A percentile compares a stretch with the other conserved stretches of the same genome.
phyloP scores from a whole-genome alignment of 2,113 vertebrate genomes.

The Vidua chalybeata region DNA sequence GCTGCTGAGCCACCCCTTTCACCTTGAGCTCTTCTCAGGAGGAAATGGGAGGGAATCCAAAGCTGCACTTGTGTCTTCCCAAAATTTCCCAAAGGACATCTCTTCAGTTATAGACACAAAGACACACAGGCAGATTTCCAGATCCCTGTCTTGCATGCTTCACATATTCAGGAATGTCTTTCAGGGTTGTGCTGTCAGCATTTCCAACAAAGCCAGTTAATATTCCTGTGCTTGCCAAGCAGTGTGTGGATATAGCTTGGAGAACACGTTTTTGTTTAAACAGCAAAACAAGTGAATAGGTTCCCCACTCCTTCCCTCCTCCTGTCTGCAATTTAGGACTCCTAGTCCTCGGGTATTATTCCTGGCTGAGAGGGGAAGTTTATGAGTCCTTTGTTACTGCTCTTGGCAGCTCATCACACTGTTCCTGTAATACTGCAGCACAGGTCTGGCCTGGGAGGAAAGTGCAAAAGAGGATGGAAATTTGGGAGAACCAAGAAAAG shows the following conservation, averaged over 20 bases:
- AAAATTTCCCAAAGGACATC: not conserved
- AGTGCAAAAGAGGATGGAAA: not conserved
- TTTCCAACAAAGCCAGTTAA: constrained; percentile 11
- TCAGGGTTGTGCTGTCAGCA: not conserved
- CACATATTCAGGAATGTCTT: not conserved
- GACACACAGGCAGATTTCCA: not conserved
- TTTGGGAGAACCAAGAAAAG: constrained; percentile 21
- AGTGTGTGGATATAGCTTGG: not conserved
- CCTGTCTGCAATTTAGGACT: constrained; percentile 31
- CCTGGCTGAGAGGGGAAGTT: constrained; percentile 36
- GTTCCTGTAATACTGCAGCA: constrained; percentile 30
- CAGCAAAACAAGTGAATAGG: constrained; percentile 12
- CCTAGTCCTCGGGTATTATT: constrained; percentile 42
- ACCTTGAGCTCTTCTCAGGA: not conserved
- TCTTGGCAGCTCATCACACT: constrained; percentile 56
- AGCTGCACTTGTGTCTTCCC: not conserved
- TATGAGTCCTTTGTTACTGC: constrained; percentile 30
- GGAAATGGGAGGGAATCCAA: not conserved
- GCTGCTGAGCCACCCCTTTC: not conserved
- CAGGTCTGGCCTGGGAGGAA: constrained; percentile 23
- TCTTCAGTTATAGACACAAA: not conserved
- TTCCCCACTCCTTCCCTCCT: constrained; percentile 22
- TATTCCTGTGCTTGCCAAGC: not conserved
- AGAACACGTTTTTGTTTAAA: constrained; percentile 31
- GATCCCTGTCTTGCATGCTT: not conserved